Conservation (phyloP, 2,113 vertebrate genomes). For the Lethenteron camtschaticum region DNA sequence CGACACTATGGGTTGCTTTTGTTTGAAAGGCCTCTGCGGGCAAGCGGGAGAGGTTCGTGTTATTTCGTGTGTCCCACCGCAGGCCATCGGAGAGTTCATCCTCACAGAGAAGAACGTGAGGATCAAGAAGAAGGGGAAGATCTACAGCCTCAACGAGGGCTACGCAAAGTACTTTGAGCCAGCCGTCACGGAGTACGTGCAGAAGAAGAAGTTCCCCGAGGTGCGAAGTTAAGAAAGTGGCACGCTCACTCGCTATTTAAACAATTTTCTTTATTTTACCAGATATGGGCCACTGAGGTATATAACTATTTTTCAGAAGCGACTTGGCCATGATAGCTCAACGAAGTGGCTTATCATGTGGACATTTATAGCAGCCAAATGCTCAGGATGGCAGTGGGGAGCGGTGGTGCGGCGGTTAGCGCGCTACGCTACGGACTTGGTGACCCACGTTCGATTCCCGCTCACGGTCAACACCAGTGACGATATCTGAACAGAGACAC, state of each 20-base stretch:
- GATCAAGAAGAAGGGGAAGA: slow-evolving; percentile 83
- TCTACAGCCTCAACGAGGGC: slow-evolving; percentile 90
- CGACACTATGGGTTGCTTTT: too few species aligned
- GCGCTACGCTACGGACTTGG: too few species aligned
- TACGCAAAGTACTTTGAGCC: slow-evolving; percentile 77
- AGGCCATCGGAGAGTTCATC: slow-evolving; percentile 91
- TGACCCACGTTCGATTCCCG: too few species aligned
- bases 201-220: slow-evolving; percentile 72
- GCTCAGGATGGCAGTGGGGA: too few species aligned
- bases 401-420: too few species aligned
- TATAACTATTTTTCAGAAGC: background rate
- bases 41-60: background rate
- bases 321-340: background rate
- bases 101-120: slow-evolving; percentile 63
- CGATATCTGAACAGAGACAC: too few species aligned
- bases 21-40: too few species aligned
- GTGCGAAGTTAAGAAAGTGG: slow-evolving; percentile 20
- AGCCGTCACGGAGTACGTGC: slow-evolving; percentile 54
- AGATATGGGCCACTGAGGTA: background rate
- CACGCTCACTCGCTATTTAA: too few species aligned
- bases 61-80: slow-evolving; percentile 8
- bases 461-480: too few species aligned
- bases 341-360: background rate
- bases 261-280: too few species aligned
- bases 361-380: too few species aligned